Evolutionary conservation across 2,113 vertebrate species (phyloP), one percentile per base, ranked within the genome.

Genomic region (Rhagologus leucostigma): DNA sequence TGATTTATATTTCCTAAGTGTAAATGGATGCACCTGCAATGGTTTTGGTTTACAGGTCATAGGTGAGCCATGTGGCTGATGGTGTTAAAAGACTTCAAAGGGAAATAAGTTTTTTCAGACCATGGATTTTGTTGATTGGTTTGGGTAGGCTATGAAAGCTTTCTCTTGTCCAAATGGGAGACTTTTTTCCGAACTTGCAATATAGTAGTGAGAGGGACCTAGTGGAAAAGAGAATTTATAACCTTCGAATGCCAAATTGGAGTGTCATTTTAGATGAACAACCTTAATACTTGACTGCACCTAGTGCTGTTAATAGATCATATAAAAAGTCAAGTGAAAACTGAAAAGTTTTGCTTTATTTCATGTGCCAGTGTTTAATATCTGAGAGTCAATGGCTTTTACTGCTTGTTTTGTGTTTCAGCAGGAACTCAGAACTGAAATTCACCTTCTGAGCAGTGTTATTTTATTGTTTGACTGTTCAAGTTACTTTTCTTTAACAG

Each of bases 401-500:
- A 47, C 46, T 56, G 27, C 13, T n/a, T 33, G 7, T 27, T 84
- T 64, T 76, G 21, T 88, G 13, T 91, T 93, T 96, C 35, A 83
- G 3, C n/a, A 63, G 47, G 64, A 75, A 46, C 60, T 86, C 13
- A 13, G 35, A 77, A 64, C 47, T 32, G 47, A 69, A 84, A 57
- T 76, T 32, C 14, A 74, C 67, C n/a, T 62, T 69, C 50, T 70
- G 50, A 90, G 23, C 42, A 30, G 17, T 69, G 73, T 76, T 80
- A 11, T 33, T 86, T 73, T 64, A 18, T 75, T 86, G 30, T 71
- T 69, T 78, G 29, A 26, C 50, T 52, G 26, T 86, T 90, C 44
- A n/a, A 46, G 32, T 97, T 55, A 21, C 63, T 97, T 97, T 97
- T 94, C 97, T 97, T 98, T 98, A 97, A 98, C 97, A 68, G 75